Conservation (phyloP, 2,797 vertebrate genomes). For the Chloroceryle amazona region DNA sequence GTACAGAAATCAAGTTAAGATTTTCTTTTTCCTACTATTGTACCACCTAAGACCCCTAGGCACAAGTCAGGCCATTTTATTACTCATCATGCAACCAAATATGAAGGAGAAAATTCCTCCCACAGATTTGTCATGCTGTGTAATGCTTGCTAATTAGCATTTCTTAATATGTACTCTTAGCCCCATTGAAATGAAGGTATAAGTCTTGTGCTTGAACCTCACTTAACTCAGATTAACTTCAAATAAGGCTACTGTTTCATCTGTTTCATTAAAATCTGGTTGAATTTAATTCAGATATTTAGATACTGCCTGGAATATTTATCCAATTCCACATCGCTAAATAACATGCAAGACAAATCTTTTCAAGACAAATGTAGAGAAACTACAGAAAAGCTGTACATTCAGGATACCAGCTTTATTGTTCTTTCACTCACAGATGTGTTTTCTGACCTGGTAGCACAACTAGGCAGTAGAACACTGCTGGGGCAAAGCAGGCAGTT, state of each 20-base stretch:
- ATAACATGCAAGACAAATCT: neutral
- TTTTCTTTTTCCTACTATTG: neutral
- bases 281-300: neutral
- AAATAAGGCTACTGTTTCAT: neutral
- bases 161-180: neutral
- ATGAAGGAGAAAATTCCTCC: neutral
- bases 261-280: neutral
- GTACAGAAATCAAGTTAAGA: neutral
- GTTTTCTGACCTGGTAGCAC: neutral
- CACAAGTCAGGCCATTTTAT: neutral
- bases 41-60: neutral
- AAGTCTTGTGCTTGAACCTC: neutral
- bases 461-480: neutral
- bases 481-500: neutral
- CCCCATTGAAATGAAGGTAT: neutral
- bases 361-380: neutral
- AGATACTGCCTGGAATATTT: neutral
- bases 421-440: neutral
- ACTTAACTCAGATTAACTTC: neutral
- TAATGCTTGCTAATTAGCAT: neutral
- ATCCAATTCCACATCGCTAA: neutral
- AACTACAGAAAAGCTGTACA: neutral
- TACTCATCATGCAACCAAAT: neutral
- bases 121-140: neutral
- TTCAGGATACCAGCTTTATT: neutral